Conservation (phyloP, 2,888 invertebrate genomes). For the Crossocerus cetratus region DNA sequence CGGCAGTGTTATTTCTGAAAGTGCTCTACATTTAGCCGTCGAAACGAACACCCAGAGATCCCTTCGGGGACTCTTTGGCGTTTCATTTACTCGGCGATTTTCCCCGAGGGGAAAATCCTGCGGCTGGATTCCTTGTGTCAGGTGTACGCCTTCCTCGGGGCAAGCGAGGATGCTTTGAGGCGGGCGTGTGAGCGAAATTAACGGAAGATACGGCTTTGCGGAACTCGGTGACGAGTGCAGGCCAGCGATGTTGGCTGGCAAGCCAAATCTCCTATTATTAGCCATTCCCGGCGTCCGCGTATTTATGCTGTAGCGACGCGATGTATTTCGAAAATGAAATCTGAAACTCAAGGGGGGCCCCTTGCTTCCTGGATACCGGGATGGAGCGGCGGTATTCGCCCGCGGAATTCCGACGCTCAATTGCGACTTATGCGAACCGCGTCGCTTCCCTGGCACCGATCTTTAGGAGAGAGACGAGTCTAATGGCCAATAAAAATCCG, state of each 20-base stretch:
- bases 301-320: constrained; percentile 63
- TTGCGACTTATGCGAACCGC: too few species aligned
- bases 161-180: too few species aligned
- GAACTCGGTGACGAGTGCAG: constrained; percentile 48
- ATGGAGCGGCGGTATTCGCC: too few species aligned
- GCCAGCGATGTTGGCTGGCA: constrained; percentile 66
- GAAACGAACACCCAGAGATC: background rate
- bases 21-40: constrained; percentile 36
- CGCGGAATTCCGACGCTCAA: too few species aligned
- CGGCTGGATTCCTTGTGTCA: constrained; percentile 1
- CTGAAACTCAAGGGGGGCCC: constrained; percentile 54
- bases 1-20: constrained; percentile 14
- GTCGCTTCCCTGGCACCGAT: too few species aligned
- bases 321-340: constrained; percentile 66
- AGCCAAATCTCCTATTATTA: constrained; percentile 74
- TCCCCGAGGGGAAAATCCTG: constrained; percentile 18
- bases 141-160: background rate
- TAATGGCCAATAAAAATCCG: too few species aligned
- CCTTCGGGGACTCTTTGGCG: background rate
- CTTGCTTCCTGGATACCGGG: constrained; percentile 22
- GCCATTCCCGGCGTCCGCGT: constrained; percentile 66
- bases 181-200: constrained; percentile 38
- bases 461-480: too few species aligned
- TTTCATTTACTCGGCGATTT: constrained; percentile 16
- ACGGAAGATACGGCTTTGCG: constrained; percentile 54